These are phyloP conservation scores for Coilia nasus DNA, from an alignment of 2,797 vertebrate genomes.

Conservation along the genomic window DNA sequence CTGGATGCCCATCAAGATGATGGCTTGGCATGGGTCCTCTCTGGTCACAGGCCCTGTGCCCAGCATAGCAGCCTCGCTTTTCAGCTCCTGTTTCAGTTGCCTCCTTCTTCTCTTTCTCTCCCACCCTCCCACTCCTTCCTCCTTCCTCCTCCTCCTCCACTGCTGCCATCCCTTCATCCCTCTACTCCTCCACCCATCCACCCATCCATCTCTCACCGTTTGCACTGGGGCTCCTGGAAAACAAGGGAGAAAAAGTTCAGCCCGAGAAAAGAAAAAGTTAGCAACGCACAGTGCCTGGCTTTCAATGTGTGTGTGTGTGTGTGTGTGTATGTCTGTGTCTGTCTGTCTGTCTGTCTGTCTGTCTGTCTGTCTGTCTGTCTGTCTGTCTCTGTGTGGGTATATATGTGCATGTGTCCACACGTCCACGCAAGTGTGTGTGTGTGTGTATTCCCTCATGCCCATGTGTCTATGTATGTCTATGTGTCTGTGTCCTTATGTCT, in stretches of 20 bases:
- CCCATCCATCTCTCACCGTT: too few relatives aligned
- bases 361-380: not conserved
- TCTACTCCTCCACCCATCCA: not conserved
- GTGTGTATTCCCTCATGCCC: too few relatives aligned
- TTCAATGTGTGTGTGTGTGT: constrained; percentile 11
- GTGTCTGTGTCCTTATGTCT: not conserved
- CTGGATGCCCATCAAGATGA: constrained; percentile 5
- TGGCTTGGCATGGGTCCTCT: not conserved
- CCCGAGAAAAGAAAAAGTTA: not conserved
- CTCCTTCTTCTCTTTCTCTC: not conserved
- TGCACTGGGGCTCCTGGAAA: not conserved
- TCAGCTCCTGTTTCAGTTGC: too few relatives aligned
- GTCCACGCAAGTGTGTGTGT: too few relatives aligned
- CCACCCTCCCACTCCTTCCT: not conserved
- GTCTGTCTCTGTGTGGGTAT: not conserved
- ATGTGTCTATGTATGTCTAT: too few relatives aligned
- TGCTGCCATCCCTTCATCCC: not conserved
- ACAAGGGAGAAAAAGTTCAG: not conserved
- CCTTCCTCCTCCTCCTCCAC: not conserved
- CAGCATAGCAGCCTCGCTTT: too few relatives aligned
- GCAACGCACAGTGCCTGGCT: not conserved
- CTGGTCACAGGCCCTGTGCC: too few relatives aligned
- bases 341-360: not conserved
- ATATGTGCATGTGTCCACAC: not conserved
- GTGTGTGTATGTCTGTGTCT: constrained; percentile 14